A percentile compares a stretch with the other conserved stretches of the same genome.
phyloP scores from a whole-genome alignment of 1,140 invertebrate genomes.

The Popillia japonica region DNA sequence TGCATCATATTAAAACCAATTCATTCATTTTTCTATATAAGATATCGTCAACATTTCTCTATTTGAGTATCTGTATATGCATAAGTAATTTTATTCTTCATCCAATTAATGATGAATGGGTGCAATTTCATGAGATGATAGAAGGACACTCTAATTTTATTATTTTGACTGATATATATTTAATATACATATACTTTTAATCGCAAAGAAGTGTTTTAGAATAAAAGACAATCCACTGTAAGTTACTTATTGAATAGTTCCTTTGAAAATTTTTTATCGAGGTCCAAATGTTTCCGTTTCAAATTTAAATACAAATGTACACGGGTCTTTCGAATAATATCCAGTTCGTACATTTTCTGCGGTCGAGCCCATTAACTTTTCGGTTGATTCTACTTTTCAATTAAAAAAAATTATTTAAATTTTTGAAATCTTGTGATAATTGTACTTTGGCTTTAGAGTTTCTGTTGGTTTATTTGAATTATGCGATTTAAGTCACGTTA shows the following conservation, averaged over 20 bases:
- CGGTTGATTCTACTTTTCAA: neutral
- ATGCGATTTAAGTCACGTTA: constrained; percentile 23
- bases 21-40: too few species aligned
- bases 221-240: constrained; percentile 33
- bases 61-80: too few species aligned
- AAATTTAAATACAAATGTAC: constrained; percentile 31
- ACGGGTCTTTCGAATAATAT: constrained; percentile 38
- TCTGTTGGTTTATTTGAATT: constrained; percentile 26
- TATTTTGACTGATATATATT: constrained; percentile 21
- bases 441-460: constrained; percentile 23
- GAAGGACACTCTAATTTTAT: constrained; percentile 37
- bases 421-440: constrained; percentile 37
- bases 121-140: constrained; percentile 34
- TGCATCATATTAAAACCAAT: too few species aligned
- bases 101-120: neutral
- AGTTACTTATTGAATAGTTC: constrained; percentile 38
- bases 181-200: constrained; percentile 3
- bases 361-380: constrained; percentile 3
- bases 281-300: constrained; percentile 33
- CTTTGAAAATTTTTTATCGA: constrained; percentile 24
- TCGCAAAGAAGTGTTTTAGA: neutral
- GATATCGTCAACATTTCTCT: too few species aligned
- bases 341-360: constrained; percentile 36
- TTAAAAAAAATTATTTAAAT: neutral
- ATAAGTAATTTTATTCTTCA: neutral